Evolutionary conservation across 2,113 vertebrate species (phyloP).

Genomic region (Istiophorus platypterus): DNA sequence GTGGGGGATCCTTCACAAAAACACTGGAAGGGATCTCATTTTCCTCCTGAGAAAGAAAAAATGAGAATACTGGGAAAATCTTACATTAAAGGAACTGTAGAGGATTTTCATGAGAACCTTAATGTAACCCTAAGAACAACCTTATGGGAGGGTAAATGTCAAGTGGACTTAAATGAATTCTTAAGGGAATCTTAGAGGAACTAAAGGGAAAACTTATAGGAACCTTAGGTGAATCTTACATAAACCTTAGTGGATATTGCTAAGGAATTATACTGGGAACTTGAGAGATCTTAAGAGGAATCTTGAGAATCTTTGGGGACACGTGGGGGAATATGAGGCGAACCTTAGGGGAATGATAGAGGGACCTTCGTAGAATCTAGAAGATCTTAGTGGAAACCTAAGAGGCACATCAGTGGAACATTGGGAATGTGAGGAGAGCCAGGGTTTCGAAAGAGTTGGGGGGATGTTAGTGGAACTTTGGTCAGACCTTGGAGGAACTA

Average conservation of each 20-base stretch:
- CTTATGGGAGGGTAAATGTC: no score
- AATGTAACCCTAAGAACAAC: background rate
- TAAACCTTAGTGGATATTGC: background rate
- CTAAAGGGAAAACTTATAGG: no score
- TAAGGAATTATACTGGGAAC: no score
- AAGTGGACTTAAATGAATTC: no score
- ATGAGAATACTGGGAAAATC: background rate
- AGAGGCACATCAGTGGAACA: background rate
- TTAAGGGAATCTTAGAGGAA: no score
- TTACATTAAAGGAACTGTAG: background rate
- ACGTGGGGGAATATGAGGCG: background rate
- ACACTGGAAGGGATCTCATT: slow-evolving; percentile 95
- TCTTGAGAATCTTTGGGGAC: background rate
- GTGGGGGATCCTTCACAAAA: slow-evolving; percentile 89
- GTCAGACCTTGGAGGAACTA: no score
- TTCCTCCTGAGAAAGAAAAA: slow-evolving; percentile 87
- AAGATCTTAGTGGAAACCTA: background rate
- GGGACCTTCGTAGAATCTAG: background rate
- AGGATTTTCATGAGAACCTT: background rate
- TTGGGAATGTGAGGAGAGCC: background rate
- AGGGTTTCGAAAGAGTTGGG: background rate
- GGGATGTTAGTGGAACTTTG: no score
- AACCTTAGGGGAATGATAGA: background rate
- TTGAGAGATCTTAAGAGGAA: background rate
- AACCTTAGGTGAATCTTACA: background rate